phyloP scores from a whole-genome alignment of 2,797 vertebrate species.

The Takifugu ocellatus region DNA sequence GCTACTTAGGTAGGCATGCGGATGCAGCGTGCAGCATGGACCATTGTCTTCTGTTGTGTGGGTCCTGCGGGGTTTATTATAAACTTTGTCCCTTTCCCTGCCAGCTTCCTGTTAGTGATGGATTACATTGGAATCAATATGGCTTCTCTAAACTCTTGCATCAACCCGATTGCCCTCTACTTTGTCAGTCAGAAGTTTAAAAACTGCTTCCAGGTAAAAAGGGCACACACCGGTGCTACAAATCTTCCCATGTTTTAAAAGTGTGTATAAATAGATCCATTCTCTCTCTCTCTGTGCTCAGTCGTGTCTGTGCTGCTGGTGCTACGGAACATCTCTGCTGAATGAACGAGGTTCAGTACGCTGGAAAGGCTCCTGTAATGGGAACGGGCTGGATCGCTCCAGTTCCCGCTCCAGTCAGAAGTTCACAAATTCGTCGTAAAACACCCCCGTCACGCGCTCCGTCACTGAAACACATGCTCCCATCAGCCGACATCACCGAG shows the following conservation, averaged over 20 bases:
- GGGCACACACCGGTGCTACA: not conserved
- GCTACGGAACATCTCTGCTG: constrained; percentile 76
- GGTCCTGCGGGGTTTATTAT: constrained; percentile 36
- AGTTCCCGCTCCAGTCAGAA: constrained; percentile 87
- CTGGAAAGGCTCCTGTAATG: constrained; percentile 84
- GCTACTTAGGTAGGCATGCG: constrained; percentile 79
- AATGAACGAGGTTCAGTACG: constrained; percentile 80
- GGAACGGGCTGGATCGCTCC: constrained; percentile 82
- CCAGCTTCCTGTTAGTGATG: constrained; percentile 87
- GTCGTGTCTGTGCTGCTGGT: constrained; percentile 89
- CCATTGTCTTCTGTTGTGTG: constrained; percentile 51
- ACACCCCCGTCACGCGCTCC: constrained; percentile 1
- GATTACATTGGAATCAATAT: constrained; percentile 92
- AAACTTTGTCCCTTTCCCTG: constrained; percentile 24
- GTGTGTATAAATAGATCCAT: not conserved
- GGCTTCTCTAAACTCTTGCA: constrained; percentile 90
- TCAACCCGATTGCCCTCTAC: constrained; percentile 89
- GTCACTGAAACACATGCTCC: constrained; percentile 14
- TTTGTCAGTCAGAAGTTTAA: constrained; percentile 90
- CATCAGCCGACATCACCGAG: constrained; percentile 7
- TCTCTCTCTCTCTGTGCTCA: constrained; percentile 24
- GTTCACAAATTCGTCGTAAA: constrained; percentile 82
- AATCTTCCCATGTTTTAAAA: not conserved
- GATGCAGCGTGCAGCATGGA: not conserved
- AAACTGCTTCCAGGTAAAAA: constrained; percentile 87